Evolutionary conservation across 2,888 invertebrate genomes (phyloP), one percentile per base, ranked within the genome.

Genomic region (Metellina segmentata): DNA sequence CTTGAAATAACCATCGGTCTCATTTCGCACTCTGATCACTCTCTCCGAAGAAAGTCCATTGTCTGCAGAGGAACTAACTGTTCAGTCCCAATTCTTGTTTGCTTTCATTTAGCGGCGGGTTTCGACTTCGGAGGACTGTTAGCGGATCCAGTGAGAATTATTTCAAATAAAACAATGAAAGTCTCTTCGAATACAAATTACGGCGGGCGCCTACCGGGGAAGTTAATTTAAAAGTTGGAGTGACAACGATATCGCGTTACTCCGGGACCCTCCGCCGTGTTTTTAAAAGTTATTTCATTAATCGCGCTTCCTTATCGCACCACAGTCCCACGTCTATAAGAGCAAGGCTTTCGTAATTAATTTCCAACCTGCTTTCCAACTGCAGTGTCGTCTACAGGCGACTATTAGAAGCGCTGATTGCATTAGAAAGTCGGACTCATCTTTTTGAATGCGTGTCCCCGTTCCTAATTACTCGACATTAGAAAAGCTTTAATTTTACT

Each of bases 281-380:
- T 91, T 91, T 86, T 82, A 86, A 86, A 91, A 91, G 81, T 91
- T 91, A 91, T 88, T 87, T 87, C 91, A 91, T 88, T 87, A 83
- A 88, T 88, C 83, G 72, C 53, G 71, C 77, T 83, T 83, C 87
- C 86, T 81, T 87, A 81, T 86, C 34, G 34, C 34, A 34, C 34
- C 34, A 34, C 77, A 51, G 48, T 69, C 52, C 74, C 52, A 78
- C 78, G 72, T 74, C 83, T 86, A 74, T 79, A 74, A 91, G 87
- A 81, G 81, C 81, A 51, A 79, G 53, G 91, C 74, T 72, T 72
- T 78, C 82, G 91, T 91, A 83, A 87, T 91, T 91, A 87, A 91
- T 91, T 91, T 91, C 70, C 52, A 83, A 78, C 83, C 52, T 72
- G 87, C 87, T 88, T 91, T 91, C 88, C 83, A 88, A 53, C 77